Base-by-base conservation (phyloP, 1,140 invertebrate genomes). In the Wasmannia auropunctata region DNA sequence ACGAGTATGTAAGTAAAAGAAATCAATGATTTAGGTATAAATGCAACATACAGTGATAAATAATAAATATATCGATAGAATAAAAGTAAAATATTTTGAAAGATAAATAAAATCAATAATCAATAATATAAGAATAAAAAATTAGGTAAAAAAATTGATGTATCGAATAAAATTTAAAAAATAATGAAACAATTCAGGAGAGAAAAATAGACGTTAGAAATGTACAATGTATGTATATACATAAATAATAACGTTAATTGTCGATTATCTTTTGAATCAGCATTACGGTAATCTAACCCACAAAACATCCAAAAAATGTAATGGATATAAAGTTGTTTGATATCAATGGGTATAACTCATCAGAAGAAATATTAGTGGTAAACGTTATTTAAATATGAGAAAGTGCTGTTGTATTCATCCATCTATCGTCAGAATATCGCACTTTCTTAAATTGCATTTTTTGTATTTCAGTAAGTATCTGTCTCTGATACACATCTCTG, bases 271-370 rank as follows among this genome's bases (percentile, higher is more conserved):
- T 70, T 56, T 31, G 7, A 37, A 2, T 54, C 37, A 19, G 3
- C 1, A 3, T 14, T 37, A 37, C n/a, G 1, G 28, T 37, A 58
- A 56, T 16, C 22, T 14, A 22, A 16, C 1, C 49, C 14, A 75
- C 19, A 75, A 75, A 16, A 63, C 75, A 46, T 79, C 3, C 10
- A 46, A 72, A 60, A 43, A 79, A 46, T 63, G 28, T 31, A n/a
- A n/a, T n/a, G 58, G 75, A 79, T 79, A 79, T 79, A 79, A 79
- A 46, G 6, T 49, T 37, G 8, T 2, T 10, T 75, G n/a, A 75
- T 56, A 2, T 43, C 8, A 4, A 40, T 40, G 3, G 11, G 4
- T n/a, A 43, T 43, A 43, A 43, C 11, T 10, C 40, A 43, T 43
- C n/a, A 22, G n/a, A 56, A 75, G 5, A 75, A 25, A 56, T 56